Evolutionary conservation across 2,797 vertebrate genomes (phyloP).

Genomic region (Myotis pilosus): DNA sequence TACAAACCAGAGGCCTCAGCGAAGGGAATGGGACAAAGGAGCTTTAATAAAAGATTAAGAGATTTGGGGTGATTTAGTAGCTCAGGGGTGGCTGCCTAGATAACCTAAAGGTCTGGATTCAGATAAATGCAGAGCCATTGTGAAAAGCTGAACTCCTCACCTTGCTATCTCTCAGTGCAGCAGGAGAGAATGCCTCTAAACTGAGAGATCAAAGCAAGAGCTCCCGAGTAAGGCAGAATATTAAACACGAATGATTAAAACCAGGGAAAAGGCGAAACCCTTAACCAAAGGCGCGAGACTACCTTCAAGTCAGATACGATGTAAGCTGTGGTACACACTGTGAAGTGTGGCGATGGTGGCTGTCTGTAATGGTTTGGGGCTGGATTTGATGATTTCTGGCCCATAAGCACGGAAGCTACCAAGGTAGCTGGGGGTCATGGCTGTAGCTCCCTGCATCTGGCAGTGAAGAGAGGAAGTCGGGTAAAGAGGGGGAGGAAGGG

Average conservation of each 20-base stretch:
- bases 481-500: not conserved
- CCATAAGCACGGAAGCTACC: not conserved
- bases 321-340: not conserved
- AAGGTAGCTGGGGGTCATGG: not conserved
- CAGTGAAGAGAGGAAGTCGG: not conserved
- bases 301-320: not conserved
- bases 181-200: not conserved
- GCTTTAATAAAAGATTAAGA: conserved; percentile 11
- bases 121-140: not conserved
- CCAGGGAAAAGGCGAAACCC: conserved; percentile 31
- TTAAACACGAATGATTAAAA: conserved; percentile 43
- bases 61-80: conserved; percentile 10
- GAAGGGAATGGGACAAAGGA: not conserved
- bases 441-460: not conserved
- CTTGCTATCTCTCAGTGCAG: not conserved
- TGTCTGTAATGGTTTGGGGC: not conserved
- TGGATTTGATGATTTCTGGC: conserved; percentile 26
- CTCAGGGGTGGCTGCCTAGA: not conserved
- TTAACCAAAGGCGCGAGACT: not conserved
- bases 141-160: not conserved
- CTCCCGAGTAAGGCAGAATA: conserved; percentile 34
- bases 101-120: conserved; percentile 16
- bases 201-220: conserved; percentile 34
- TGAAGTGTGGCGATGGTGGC: not conserved
- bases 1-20: not conserved